A percentile compares a stretch with the other conserved stretches of the same genome.
Evolutionary conservation across 2,888 invertebrate genomes (phyloP).

Genomic region (Xestia c-nigrum): DNA sequence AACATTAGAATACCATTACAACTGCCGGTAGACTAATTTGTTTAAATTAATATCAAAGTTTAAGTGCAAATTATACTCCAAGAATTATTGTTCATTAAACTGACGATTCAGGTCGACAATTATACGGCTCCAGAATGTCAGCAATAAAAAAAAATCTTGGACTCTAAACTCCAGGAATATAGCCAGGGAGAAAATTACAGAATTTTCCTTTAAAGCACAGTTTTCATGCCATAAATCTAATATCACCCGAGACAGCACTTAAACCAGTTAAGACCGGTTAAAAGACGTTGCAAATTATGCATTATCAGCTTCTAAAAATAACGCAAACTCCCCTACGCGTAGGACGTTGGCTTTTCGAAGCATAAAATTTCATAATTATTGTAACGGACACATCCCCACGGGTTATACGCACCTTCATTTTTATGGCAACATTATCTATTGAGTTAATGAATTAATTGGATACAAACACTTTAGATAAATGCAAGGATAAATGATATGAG

Average conservation of each 20-base stretch:
- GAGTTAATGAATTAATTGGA: conserved; percentile 59
- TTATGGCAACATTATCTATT: conserved; percentile 59
- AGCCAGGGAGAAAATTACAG: conserved; percentile 8
- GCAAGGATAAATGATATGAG: conserved; percentile 19
- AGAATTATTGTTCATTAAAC: neutral
- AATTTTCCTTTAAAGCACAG: conserved; percentile 43
- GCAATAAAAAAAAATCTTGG: neutral
- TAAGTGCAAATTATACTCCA: conserved; percentile 1
- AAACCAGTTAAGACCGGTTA: conserved; percentile 55
- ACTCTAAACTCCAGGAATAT: neutral
- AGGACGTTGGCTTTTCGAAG: conserved; percentile 45
- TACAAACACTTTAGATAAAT: conserved; percentile 42
- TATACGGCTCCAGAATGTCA: neutral
- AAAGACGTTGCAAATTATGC: conserved; percentile 57
- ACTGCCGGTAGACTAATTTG: conserved; percentile 25
- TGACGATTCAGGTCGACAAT: neutral
- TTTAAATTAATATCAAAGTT: conserved; percentile 15
- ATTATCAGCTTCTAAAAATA: conserved; percentile 63
- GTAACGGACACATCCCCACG: conserved; percentile 55
- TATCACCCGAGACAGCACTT: conserved; percentile 38
- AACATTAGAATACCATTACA: conserved; percentile 41
- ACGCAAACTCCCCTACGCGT: conserved; percentile 27
- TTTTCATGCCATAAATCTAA: conserved; percentile 50
- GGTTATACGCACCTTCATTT: conserved; percentile 56
- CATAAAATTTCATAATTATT: conserved; percentile 59